Conservation (phyloP, 2,797 vertebrate genomes). For the Mormyrops boulengeri region DNA sequence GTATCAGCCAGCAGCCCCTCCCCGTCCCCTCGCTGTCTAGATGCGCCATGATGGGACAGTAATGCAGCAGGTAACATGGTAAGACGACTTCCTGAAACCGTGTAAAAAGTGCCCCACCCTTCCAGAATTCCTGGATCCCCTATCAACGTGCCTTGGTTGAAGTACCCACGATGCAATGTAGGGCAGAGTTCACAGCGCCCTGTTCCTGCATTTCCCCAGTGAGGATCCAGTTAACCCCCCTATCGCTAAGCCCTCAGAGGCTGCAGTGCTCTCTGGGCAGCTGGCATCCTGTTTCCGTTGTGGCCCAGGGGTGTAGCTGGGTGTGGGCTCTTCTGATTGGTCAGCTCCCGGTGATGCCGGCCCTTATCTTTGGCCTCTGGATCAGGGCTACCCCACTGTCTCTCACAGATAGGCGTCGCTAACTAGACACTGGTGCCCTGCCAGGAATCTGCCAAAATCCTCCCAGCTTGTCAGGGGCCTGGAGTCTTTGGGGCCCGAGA, state of each 20-base stretch:
- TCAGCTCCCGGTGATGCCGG: conserved; percentile 54
- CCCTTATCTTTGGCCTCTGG: conserved; percentile 46
- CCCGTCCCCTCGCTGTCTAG: not conserved
- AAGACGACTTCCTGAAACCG: not conserved
- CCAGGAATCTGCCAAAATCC: conserved; percentile 19
- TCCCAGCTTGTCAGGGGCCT: not conserved
- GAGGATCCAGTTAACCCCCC: not conserved
- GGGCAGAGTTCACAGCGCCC: not conserved
- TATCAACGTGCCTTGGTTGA: not conserved
- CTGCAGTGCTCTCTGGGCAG: conserved; percentile 14
- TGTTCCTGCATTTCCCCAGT: not conserved
- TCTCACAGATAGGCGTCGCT: conserved; percentile 53
- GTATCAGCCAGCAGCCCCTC: not conserved
- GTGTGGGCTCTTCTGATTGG: conserved; percentile 55
- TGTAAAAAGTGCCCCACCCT: not conserved
- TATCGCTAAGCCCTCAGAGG: not conserved
- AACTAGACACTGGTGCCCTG: conserved; percentile 11
- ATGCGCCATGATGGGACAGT: not conserved
- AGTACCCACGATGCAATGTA: not conserved
- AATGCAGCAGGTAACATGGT: not conserved
- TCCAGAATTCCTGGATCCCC: not conserved
- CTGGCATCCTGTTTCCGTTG: not conserved
- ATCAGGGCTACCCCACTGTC: conserved; percentile 48
- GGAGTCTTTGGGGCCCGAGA: not conserved
- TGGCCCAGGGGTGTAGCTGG: conserved; percentile 32